Base-by-base conservation (phyloP, 2,113 vertebrate species). In the Lontra canadensis region DNA sequence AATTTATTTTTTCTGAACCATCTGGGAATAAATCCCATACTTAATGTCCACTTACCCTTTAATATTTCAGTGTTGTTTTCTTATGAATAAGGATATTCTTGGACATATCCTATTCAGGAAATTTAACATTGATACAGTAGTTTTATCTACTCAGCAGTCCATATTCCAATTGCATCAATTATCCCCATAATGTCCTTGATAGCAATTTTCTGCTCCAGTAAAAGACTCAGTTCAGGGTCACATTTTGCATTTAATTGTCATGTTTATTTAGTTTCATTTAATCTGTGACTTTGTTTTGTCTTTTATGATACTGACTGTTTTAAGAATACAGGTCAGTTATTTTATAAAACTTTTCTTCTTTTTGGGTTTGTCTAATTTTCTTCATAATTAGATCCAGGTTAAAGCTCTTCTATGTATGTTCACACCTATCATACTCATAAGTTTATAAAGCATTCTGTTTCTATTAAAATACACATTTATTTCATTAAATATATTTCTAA, bases 1-100 rank as follows among this genome's bases (percentile, higher is more conserved):
- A 25, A 69, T 74, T 73, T 85, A 29, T 94, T 79, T 93, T 95
- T 92, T 91, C 59, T 97, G 29, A 94, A 59, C 9, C 26, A 94
- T 80, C 36, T 96, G 79, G 20, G 23, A 85, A 29, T 89, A 95
- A 90, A 73, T 80, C 57, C 29, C 20, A 59, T 67, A 71, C 14
- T 7, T 67, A 39, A n/a, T 39, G 3, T 88, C 10, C 42, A 52
- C 57, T 94, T 93, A 80, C 57, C 9, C 12, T 25, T 91, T 95
- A 78, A 52, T 82, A 94, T 84, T 78, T 82, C 73, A n/a, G 2
- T 44, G 39, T 79, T 73, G 12, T 83, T 92, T 92, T 88, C 65
- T 89, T 44, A 85, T 15, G 20, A 96, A 69, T 67, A 86, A 91
- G 73, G 18, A n/a, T 52, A 91, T n/a, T 93, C 73, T 34, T 5